Evolutionary conservation across 2,888 invertebrate species (phyloP), one percentile per base, ranked within the genome.

Genomic region (Ochropacha duplaris): DNA sequence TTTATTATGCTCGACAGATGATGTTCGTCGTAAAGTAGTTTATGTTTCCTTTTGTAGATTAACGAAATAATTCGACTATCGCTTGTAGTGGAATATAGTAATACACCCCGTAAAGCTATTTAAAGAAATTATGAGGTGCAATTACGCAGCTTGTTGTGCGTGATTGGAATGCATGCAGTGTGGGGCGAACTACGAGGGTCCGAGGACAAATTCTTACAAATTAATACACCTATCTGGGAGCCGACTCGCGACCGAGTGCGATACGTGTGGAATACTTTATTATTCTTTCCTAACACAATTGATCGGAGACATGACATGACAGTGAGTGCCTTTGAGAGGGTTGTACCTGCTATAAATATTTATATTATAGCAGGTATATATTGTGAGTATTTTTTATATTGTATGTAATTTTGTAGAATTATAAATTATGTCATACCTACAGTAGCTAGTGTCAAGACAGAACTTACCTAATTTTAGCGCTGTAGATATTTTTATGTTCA

Each of bases 181-280:
- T 62, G 70, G 70, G 58, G 76, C 70, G 86, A 87, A 90, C 80
- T 76, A 81, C 70, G 86, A 87, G 90, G 91, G 91, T 83, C 81
- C 85, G 79, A 86, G 85, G 92, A 92, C 92, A 92, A 92, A 92
- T 92, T 92, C 91, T 86, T 88, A 90, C 92, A 92, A 92, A 92
- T 92, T 92, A 92, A 92, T 92, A 92, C 92, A 90, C 91, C 92
- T 88, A 88, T 85, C 84, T 81, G 74, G 78, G 74, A 81, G 78
- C 77, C 83, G 75, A 79, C 80, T 79, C 83, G 85, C 83, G 79
- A 81, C 83, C 79, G 70, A 65, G 72, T 60, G 81, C 89, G 89
- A 87, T 90, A 89, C 90, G 90, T 80, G 72, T 73, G 69, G 92
- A 92, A 92, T 92, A 88, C 81, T 83, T 83, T 89, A 92, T 91